Evolutionary conservation across 2,888 invertebrate species (phyloP).

Genomic region (Ochlodes sylvanus): DNA sequence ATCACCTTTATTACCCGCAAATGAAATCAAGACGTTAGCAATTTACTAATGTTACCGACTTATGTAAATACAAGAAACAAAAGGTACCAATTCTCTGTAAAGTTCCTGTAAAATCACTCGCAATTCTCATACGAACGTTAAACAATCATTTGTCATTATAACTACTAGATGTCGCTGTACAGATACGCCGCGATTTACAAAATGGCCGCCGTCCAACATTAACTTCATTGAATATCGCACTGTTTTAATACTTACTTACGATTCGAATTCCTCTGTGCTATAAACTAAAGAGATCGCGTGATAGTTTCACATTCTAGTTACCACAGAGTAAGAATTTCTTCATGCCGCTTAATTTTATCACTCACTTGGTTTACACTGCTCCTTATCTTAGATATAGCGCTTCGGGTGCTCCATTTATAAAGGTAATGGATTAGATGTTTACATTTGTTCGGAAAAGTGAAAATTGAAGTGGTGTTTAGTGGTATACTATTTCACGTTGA

Average conservation of each 20-base stretch:
- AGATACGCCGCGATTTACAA: conserved; percentile 54
- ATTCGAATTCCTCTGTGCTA: conserved; percentile 35
- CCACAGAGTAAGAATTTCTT: conserved; percentile 54
- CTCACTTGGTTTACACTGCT: conserved; percentile 53
- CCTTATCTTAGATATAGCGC: conserved; percentile 47
- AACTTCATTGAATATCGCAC: conserved; percentile 24
- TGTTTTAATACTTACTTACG: conserved; percentile 15
- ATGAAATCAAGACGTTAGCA: conserved; percentile 19
- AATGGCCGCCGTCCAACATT: conserved; percentile 47
- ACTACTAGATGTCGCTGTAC: conserved; percentile 54
- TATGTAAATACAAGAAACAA: conserved; percentile 9
- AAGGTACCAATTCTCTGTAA: conserved; percentile 12
- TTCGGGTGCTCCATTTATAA: conserved; percentile 27
- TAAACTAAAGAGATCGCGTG: conserved; percentile 47
- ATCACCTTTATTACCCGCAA: conserved; percentile 8
- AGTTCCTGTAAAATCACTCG: conserved; percentile 30
- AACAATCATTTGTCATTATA: conserved; percentile 57
- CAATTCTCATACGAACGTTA: conserved; percentile 32
- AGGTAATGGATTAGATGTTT: conserved; percentile 28
- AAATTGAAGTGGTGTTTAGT: conserved; percentile 45
- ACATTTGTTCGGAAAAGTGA: conserved; percentile 33
- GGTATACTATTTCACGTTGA: conserved; percentile 48
- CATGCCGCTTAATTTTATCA: conserved; percentile 51
- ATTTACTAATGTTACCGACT: not conserved
- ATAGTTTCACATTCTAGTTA: conserved; percentile 49